A percentile compares a stretch with the other conserved stretches of the same genome.
Evolutionary conservation across 1,140 invertebrate genomes (phyloP).

Genomic region (Conus betulinus): DNA sequence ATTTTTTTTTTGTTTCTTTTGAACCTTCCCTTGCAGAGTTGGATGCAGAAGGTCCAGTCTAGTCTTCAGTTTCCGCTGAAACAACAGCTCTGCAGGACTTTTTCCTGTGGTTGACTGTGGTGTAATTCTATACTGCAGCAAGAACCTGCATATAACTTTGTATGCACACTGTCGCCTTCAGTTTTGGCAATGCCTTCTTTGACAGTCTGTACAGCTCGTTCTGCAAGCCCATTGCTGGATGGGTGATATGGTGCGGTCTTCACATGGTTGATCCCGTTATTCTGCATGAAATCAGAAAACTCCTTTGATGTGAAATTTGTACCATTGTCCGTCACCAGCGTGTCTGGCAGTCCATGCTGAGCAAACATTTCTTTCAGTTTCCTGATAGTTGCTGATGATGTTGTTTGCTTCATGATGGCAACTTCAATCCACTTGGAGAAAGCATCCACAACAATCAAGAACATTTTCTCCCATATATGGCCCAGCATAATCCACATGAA

Average conservation of each 20-base stretch:
- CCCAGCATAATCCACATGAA: conserved; percentile 77
- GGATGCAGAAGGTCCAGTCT: too few relatives aligned
- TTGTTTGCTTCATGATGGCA: conserved; percentile 15
- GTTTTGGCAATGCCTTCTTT: conserved; percentile 29
- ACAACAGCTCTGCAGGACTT: too few relatives aligned
- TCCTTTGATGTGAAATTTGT: conserved; percentile 60
- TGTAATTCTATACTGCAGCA: too few relatives aligned
- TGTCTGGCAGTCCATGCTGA: conserved; percentile 52
- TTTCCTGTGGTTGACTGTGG: too few relatives aligned
- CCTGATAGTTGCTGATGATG: conserved; percentile 27
- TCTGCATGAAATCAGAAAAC: conserved; percentile 62
- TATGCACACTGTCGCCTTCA: neutral
- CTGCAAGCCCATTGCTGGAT: conserved; percentile 56
- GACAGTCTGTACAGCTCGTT: conserved; percentile 37
- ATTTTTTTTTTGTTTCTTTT: too few relatives aligned
- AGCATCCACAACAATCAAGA: neutral
- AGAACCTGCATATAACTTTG: conserved; percentile 8
- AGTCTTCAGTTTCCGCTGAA: too few relatives aligned
- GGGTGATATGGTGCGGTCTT: conserved; percentile 56
- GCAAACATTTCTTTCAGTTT: conserved; percentile 1
- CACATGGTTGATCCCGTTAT: conserved; percentile 53
- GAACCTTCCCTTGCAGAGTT: too few relatives aligned
- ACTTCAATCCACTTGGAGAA: neutral
- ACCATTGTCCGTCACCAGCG: conserved; percentile 68
- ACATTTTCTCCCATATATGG: conserved; percentile 60